phyloP scores from a whole-genome alignment of 2,113 vertebrate species.

The Phocoena sinus region DNA sequence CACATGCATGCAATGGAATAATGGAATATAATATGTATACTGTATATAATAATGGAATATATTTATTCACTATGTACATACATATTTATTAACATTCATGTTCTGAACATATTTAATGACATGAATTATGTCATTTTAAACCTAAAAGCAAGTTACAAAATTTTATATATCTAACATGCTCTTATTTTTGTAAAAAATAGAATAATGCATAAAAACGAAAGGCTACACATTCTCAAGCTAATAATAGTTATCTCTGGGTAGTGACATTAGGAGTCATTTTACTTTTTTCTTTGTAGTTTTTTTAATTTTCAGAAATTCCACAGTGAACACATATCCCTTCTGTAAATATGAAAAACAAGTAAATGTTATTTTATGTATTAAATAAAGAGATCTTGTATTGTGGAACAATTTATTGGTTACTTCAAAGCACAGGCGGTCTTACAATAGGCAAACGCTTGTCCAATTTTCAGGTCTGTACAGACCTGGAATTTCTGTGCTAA shows the following conservation, averaged over 20 bases:
- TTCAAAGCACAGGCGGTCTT: not conserved
- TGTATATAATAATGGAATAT: not conserved
- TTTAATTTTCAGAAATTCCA: not conserved
- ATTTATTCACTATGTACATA: not conserved
- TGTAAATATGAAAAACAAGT: not conserved
- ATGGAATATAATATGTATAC: not conserved
- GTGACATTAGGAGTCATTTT: not conserved
- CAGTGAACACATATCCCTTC: not conserved
- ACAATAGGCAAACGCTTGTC: not conserved
- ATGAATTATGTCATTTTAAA: not conserved
- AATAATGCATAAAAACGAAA: not conserved
- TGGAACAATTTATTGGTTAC: not conserved
- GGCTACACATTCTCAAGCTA: not conserved
- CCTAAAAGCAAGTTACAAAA: not conserved
- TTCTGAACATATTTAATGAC: not conserved
- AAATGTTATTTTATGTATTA: not conserved
- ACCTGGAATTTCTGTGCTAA: not conserved
- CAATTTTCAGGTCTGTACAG: not conserved
- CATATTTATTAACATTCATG: not conserved
- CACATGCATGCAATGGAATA: not conserved
- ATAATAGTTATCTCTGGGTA: not conserved
- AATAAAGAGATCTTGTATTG: not conserved
- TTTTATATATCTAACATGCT: not conserved
- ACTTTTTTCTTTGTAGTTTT: not conserved
- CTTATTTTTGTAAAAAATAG: not conserved